Base-by-base conservation (phyloP, 2,888 invertebrate genomes). In the Cryptosula pallasiana region DNA sequence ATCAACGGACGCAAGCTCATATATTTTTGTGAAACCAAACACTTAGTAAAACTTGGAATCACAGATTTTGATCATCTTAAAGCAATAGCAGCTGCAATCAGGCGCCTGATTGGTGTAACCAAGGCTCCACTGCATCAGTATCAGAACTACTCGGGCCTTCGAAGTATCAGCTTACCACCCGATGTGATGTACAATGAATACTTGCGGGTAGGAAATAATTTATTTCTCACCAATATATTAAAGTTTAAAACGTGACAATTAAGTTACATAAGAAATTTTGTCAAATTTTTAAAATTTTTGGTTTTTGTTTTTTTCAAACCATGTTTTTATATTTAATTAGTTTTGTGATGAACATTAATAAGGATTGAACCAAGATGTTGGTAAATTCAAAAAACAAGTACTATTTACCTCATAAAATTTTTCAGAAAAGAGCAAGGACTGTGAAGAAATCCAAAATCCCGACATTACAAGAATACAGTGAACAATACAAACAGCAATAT, bases 51-150 rank as follows among this genome's bases (percentile, higher is more conserved):
- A n/a, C 5, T 63, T 16, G 63, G 63, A 27, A 63, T 63, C n/a
- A 63, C 63, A 3, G 63, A 63, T n/a, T 63, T 63, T 32, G 32
- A 63, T 16, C 63, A 63, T 32, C 27, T 63, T 32, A 63, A 63
- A n/a, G 9, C 25, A 63, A 63, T 63, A 3, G 25, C 63, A 9
- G 32, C 27, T 25, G 5, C 29, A 32, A 27, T 63, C 13, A 25
- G 63, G 32, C 2, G 13, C 16, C 32, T 63, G 9, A 5, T 63
- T 3, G 32, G 27, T n/a, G 63, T 63, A 32, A 27, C 25, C 1
- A 63, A 63, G n/a, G 3, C 63, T 13, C 27, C 2, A 5, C 34
- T 63, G 13, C n/a, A 63, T 9, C 3, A 27, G 2, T 63, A 63
- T 34, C 32, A 32, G n/a, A 32, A 27, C n/a, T 63, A 63, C n/a